phyloP scores from a whole-genome alignment of 2,797 vertebrate genomes.

The Melanotaenia trifasciata region DNA sequence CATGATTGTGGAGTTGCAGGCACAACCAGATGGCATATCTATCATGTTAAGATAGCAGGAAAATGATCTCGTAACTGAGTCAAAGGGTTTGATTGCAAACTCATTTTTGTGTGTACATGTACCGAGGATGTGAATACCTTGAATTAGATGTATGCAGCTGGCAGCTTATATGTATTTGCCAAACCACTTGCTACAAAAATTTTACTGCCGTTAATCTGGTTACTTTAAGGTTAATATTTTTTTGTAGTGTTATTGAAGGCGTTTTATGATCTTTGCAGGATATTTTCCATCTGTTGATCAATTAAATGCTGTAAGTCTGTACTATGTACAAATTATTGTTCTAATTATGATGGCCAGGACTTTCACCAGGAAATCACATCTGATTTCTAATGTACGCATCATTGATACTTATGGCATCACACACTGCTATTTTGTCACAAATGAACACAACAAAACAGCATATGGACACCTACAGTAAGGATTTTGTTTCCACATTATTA shows the following conservation, averaged over 20 bases:
- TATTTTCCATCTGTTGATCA: slow-evolving; percentile 45
- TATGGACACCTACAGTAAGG: not conserved
- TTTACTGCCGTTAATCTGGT: slow-evolving; percentile 58
- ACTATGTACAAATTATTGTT: slow-evolving; percentile 19
- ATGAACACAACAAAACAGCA: not conserved
- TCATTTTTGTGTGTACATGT: not conserved
- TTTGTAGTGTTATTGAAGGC: slow-evolving; percentile 47
- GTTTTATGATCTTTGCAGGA: slow-evolving; percentile 10
- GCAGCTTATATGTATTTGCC: slow-evolving; percentile 17
- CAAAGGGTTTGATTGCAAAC: slow-evolving; percentile 24
- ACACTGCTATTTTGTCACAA: not conserved
- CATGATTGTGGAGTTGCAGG: slow-evolving; percentile 47
- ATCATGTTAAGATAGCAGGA: slow-evolving; percentile 52
- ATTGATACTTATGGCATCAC: not conserved
- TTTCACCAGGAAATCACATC: slow-evolving; percentile 3
- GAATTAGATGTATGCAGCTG: slow-evolving; percentile 15
- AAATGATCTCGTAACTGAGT: slow-evolving; percentile 53
- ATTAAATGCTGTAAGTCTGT: slow-evolving; percentile 23
- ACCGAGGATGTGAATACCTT: not conserved
- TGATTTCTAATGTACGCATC: not conserved
- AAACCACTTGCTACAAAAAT: slow-evolving; percentile 45
- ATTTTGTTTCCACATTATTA: too few relatives aligned
- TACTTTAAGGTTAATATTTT: slow-evolving; percentile 30
- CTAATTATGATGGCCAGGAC: slow-evolving; percentile 4
- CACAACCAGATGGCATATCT: slow-evolving; percentile 46